phyloP scores from a whole-genome alignment of 2,113 vertebrate genomes.

The Cromileptes altivelis region DNA sequence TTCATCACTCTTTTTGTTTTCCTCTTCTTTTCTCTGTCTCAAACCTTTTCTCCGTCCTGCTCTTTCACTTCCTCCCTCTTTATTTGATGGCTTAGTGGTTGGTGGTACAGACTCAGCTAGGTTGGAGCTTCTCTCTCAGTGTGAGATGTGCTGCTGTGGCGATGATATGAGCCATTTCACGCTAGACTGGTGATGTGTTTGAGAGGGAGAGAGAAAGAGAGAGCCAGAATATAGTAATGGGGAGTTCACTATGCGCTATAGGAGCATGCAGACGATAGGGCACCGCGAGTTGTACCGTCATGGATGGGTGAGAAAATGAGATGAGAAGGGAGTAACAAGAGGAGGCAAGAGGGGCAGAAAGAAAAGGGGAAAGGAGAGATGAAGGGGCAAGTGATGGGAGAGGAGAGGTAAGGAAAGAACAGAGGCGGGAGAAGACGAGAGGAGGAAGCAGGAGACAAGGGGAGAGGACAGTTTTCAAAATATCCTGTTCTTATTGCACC shows the following conservation, averaged over 20 bases:
- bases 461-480: neutral
- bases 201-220: conserved; percentile 37
- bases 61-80: conserved; percentile 26
- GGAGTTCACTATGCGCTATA: conserved; percentile 62
- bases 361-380: neutral
- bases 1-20: neutral
- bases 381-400: neutral
- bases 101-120: conserved; percentile 42
- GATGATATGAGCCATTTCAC: conserved; percentile 77
- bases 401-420: neutral
- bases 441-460: neutral
- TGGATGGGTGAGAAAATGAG: conserved; percentile 60
- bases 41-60: neutral
- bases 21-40: neutral
- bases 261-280: conserved; percentile 47
- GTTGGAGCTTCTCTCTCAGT: conserved; percentile 56
- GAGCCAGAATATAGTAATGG: conserved; percentile 14
- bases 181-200: conserved; percentile 65
- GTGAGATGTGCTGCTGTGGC: conserved; percentile 66
- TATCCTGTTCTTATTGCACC: neutral
- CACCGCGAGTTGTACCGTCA: conserved; percentile 46
- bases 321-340: conserved; percentile 54
- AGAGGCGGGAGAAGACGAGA: neutral
- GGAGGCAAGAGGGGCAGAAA: conserved; percentile 7
- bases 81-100: conserved; percentile 55